Evolutionary conservation across 2,797 vertebrate species (phyloP), one percentile per base, ranked within the genome.

Genomic region (Pantherophis vulpinus): DNA sequence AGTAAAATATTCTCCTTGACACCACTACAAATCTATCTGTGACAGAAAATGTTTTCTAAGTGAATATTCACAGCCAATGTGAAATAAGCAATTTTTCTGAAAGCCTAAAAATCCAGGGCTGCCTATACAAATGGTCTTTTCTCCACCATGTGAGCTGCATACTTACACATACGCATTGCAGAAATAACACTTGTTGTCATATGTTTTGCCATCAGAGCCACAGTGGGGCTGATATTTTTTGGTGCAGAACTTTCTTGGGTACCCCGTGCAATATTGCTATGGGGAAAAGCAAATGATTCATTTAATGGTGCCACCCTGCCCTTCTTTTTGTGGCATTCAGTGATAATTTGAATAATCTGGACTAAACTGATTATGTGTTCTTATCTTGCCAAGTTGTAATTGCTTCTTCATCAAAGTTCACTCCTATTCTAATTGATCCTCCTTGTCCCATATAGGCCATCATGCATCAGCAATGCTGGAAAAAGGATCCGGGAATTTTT

Each of bases 131-230:
- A 61, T 27, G 9, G 2, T 61, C 25, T 29, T 10, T 61, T 61
- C 60, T 37, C 37, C 37, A 61, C 12, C 12, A 60, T 8, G 18
- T 3, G 92, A 94, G 83, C 58, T 4, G 70, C 20, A 56, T n/a
- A 96, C 96, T 96, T 92, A 97, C 94, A 0, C 0, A 2, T 93
- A 2, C 0, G 94, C 94, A 0, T 0, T 91, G 94, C 96, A 95
- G 74, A 93, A 94, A 9, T 0, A 0, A 25, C 93, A 93, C 56
- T 87, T 79, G 93, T 96, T 97, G 16, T 20, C 10, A 0, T 97
- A 97, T 0, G 96, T 96, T 32, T 0, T 91, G 79, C 96, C 94
- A 0, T 97, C 92, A 0, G 96, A 96, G 56, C 97, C 10, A 0
- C 97, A 97, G 1, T 94, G 2, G 0, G 96, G 95, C 2, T 11